These are phyloP conservation scores for Enteromius trimaculatus DNA, from an alignment of 2,797 vertebrate genomes.

Conservation along the genomic window DNA sequence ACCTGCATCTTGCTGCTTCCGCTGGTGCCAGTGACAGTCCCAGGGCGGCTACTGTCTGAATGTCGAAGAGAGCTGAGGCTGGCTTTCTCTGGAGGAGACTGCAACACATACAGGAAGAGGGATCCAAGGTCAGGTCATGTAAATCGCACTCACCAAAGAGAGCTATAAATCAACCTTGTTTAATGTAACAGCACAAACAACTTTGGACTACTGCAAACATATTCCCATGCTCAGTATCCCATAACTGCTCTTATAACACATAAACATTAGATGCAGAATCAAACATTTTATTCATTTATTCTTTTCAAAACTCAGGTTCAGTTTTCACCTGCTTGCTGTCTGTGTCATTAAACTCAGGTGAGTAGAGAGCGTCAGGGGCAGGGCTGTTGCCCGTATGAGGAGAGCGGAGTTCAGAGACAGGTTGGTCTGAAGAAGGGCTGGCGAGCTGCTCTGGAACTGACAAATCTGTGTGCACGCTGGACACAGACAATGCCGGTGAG, in stretches of 20 bases:
- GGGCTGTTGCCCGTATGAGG: conserved; percentile 70
- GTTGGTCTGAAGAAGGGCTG: conserved; percentile 68
- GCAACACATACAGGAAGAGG: conserved; percentile 51
- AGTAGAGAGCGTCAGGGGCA: conserved; percentile 75
- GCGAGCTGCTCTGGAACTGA: conserved; percentile 76
- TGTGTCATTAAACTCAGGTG: conserved; percentile 81
- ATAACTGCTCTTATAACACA: background rate
- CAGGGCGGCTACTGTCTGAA: conserved; percentile 71
- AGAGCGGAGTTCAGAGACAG: conserved; percentile 68
- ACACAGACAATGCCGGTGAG: conserved; percentile 73
- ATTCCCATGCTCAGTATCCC: background rate
- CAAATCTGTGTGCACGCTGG: conserved; percentile 81
- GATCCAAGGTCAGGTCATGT: conserved; percentile 43
- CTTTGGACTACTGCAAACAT: background rate
- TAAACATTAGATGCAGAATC: background rate
- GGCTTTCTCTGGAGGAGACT: conserved; percentile 83
- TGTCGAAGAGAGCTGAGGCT: conserved; percentile 74
- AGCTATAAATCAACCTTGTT: conserved; percentile 4
- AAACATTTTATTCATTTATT: background rate
- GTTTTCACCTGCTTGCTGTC: conserved; percentile 77
- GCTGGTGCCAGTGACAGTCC: conserved; percentile 50
- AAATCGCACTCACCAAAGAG: conserved; percentile 34
- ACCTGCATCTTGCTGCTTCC: conserved; percentile 75
- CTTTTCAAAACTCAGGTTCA: background rate
- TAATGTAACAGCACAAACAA: conserved; percentile 4